phyloP scores from a whole-genome alignment of 2,113 vertebrate species.

The Megaptera novaeangliae region DNA sequence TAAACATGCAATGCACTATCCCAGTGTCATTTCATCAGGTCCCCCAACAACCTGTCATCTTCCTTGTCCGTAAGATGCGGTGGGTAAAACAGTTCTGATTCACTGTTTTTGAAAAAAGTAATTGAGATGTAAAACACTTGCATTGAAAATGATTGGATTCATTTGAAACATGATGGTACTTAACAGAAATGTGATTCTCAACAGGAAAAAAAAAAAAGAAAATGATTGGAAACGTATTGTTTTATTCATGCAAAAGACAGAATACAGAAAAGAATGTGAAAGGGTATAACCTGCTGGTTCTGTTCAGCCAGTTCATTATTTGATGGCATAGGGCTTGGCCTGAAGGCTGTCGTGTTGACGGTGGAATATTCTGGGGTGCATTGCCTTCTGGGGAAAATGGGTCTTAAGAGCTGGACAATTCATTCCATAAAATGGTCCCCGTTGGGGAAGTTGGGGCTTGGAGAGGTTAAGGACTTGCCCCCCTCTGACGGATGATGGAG shows the following conservation, averaged over 20 bases:
- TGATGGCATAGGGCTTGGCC: neutral
- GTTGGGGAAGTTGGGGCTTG: neutral
- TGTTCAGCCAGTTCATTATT: accelerated
- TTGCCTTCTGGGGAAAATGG: neutral
- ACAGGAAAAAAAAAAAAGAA: neutral
- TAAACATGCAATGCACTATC: accelerated
- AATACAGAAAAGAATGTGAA: neutral
- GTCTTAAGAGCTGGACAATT: neutral
- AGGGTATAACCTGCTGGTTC: accelerated
- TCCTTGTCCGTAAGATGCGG: neutral
- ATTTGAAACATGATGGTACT: too few species aligned
- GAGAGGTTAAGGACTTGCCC: neutral
- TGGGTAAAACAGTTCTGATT: neutral
- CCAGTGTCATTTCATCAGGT: neutral
- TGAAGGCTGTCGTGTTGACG: accelerated
- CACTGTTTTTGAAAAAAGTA: neutral
- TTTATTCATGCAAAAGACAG: neutral
- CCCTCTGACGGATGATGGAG: neutral
- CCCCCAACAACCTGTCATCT: neutral
- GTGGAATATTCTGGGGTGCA: neutral
- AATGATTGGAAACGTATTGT: neutral
- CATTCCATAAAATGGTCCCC: neutral
- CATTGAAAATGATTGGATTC: neutral
- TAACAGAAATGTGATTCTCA: too few species aligned
- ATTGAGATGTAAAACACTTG: neutral